phyloP scores from a whole-genome alignment of 2,113 vertebrate genomes.

The Apus apus region DNA sequence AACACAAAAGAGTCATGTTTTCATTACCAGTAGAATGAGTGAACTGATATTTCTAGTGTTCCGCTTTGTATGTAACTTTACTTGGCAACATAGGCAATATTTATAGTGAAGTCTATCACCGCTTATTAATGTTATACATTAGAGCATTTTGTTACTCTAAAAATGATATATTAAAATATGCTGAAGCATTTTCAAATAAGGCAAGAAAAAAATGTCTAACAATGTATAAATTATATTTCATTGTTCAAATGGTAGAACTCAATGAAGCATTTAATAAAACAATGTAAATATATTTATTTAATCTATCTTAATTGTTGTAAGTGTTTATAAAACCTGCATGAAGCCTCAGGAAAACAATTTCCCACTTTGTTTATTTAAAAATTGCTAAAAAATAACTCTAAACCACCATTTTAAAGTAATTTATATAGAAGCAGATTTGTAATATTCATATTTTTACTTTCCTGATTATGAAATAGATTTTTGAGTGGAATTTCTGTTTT shows the following conservation, averaged over 20 bases:
- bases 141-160: slow-evolving; percentile 74
- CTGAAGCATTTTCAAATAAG: slow-evolving; percentile 72
- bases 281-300: slow-evolving; percentile 71
- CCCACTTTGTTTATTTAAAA: slow-evolving; percentile 40
- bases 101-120: slow-evolving; percentile 84
- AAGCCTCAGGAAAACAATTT: slow-evolving; percentile 37
- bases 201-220: slow-evolving; percentile 62
- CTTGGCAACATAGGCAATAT: slow-evolving; percentile 79
- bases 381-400: neutral
- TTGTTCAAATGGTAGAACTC: slow-evolving; percentile 64
- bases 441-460: neutral
- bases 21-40: slow-evolving; percentile 45
- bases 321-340: slow-evolving; percentile 46
- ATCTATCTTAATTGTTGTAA: slow-evolving; percentile 58
- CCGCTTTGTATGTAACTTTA: slow-evolving; percentile 77
- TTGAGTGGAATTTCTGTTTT: slow-evolving; percentile 15
- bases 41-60: slow-evolving; percentile 61
- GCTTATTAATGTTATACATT: slow-evolving; percentile 81
- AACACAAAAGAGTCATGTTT: slow-evolving; percentile 60
- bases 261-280: slow-evolving; percentile 62
- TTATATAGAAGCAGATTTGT: slow-evolving; percentile 31
- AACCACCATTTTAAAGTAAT: slow-evolving; percentile 25
- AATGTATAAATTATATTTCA: slow-evolving; percentile 75
- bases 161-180: slow-evolving; percentile 79
- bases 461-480: slow-evolving; percentile 3